Conservation (phyloP, 1,140 invertebrate species). For the Drosophila sechellia region DNA sequence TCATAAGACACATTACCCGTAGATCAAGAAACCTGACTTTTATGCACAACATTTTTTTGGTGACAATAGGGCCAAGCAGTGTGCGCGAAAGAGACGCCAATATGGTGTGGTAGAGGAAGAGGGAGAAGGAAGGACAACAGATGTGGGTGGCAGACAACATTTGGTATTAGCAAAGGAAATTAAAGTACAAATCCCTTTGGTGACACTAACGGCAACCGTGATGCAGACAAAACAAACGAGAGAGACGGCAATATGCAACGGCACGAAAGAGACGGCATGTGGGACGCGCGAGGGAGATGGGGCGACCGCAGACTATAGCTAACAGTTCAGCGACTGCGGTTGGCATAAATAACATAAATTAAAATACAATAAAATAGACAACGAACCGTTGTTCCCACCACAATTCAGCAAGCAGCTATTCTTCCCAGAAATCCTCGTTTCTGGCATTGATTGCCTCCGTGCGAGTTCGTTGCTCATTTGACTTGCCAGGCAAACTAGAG, state of each 20-base stretch:
- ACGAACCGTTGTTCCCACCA: slow-evolving; percentile 41
- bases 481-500: slow-evolving; percentile 32
- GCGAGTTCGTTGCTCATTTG: slow-evolving; percentile 76
- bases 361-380: slow-evolving; percentile 80
- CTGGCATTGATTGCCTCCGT: slow-evolving; percentile 62
- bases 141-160: slow-evolving; percentile 21
- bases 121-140: slow-evolving; percentile 12
- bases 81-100: neutral
- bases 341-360: slow-evolving; percentile 74
- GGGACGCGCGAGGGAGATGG: neutral
- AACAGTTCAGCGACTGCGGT: slow-evolving; percentile 60
- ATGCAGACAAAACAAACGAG: slow-evolving; percentile 17
- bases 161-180: slow-evolving; percentile 67
- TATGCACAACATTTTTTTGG: slow-evolving; percentile 18
- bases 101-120: neutral
- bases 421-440: slow-evolving; percentile 26
- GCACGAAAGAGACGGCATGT: neutral
- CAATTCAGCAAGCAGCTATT: neutral
- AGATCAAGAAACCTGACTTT: slow-evolving; percentile 15
- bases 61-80: slow-evolving; percentile 17
- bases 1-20: slow-evolving; percentile 12
- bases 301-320: neutral
- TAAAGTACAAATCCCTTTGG: slow-evolving; percentile 76
- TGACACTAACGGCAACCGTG: slow-evolving; percentile 51
- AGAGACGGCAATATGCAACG: neutral